phyloP scores from a whole-genome alignment of 2,113 vertebrate genomes.

The Aix galericulata region DNA sequence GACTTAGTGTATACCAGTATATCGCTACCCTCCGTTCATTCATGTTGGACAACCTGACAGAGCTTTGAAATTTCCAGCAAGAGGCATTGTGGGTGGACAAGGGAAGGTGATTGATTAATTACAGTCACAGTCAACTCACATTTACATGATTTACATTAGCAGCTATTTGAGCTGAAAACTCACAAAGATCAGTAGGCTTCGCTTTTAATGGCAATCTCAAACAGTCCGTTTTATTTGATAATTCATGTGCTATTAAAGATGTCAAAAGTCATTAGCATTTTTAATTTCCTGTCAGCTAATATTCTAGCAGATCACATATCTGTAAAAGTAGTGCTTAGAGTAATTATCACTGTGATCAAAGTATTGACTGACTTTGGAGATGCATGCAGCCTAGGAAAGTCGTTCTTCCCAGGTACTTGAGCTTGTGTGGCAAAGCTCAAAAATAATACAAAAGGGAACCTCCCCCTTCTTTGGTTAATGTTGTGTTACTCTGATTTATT shows the following conservation, averaged over 20 bases:
- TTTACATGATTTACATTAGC: constrained; percentile 48
- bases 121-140: constrained; percentile 28
- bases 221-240: constrained; percentile 43
- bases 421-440: not conserved
- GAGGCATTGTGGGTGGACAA: constrained; percentile 34
- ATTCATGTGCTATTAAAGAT: constrained; percentile 5
- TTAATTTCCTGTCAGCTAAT: not conserved
- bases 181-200: constrained; percentile 43
- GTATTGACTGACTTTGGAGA: not conserved
- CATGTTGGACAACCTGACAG: not conserved
- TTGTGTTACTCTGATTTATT: not conserved
- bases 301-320: not conserved
- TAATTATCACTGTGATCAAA: not conserved
- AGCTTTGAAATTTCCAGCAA: constrained; percentile 39
- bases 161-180: constrained; percentile 55
- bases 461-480: not conserved
- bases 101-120: constrained; percentile 49
- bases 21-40: not conserved
- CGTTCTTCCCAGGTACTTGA: not conserved
- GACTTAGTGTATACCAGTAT: not conserved
- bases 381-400: not conserved
- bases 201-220: constrained; percentile 17
- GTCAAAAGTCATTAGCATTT: not conserved
- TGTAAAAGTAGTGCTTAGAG: constrained; percentile 3
- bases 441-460: not conserved